A percentile compares a stretch with the other conserved stretches of the same genome.
Conservation (phyloP, 2,113 vertebrate genomes). For the Haemorhous mexicanus region DNA sequence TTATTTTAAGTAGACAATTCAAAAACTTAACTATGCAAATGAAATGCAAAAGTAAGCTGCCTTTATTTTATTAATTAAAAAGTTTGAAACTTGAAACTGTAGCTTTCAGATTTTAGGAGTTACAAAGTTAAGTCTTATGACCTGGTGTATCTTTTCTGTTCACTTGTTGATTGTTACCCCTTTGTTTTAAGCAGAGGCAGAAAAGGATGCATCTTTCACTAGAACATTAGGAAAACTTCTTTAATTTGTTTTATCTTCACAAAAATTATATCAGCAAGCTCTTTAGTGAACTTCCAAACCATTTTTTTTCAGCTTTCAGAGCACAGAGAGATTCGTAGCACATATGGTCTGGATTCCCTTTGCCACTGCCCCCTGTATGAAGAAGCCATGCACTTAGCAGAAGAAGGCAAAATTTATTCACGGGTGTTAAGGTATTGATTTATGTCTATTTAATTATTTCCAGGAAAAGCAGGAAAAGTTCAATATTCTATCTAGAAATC, state of each 20-base stretch:
- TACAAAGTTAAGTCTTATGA: background rate
- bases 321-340: constrained; percentile 76
- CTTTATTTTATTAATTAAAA: background rate
- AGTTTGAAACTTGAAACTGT: background rate
- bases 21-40: background rate
- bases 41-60: background rate
- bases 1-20: constrained; percentile 1
- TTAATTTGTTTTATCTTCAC: background rate
- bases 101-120: background rate
- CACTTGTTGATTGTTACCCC: background rate
- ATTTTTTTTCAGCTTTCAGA: constrained; percentile 78
- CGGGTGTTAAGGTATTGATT: constrained; percentile 84
- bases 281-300: background rate
- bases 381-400: constrained; percentile 89
- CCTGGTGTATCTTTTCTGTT: background rate
- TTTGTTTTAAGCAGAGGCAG: background rate
- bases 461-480: background rate
- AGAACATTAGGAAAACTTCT: background rate
- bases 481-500: background rate
- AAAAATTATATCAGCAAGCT: background rate
- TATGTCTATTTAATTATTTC: background rate
- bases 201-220: background rate
- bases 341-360: constrained; percentile 71
- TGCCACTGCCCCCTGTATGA: constrained; percentile 88
- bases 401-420: constrained; percentile 91